Base-by-base conservation (phyloP, 1,140 invertebrate species). In the Probaryconus sp. region DNA sequence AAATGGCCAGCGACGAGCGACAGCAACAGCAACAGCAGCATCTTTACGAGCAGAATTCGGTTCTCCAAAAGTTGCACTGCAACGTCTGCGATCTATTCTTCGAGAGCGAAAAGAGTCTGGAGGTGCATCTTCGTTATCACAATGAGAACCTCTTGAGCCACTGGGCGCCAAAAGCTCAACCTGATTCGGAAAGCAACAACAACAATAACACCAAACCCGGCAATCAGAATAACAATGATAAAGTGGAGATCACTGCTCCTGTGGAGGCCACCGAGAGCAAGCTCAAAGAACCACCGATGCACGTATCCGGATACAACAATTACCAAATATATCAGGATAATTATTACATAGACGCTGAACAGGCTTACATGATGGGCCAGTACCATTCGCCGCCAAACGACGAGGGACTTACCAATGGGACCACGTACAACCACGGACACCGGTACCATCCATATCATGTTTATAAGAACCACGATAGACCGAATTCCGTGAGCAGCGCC, bases 71-170 rank as follows among this genome's bases (percentile, higher is more conserved):
- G 53, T 88, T 89, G 77, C 89, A 90, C 72, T 95, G 94, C 85
- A 92, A 92, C 80, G 91, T 93, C 82, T 94, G 93, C 87, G 90
- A 91, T 70, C 78, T 94, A 24, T 91, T 89, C 73, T 91, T 94
- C 78, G 93, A 94, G 77, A 92, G 92, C 75, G 88, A 90, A 21
- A 92, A 92, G 65, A 94, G 93, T 31, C 88, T 94, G 38, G 92
- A 94, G 73, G 93, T 94, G 51, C 93, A 95, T 87, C 86, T 94
- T 64, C 91, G 91, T 65, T 94, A 95, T 79, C 93, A 95, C 73
- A 93, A 94, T 78, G 92, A 93, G 76, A 94, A 93, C 74, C 85
- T 94, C 50, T 85, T 94, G 60, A 92, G 89, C 75, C 93, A 93
- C 83, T 94, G 93, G 93, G 90, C 90, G n/a, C 90, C 83, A n/a